A percentile compares a stretch with the other conserved stretches of the same genome.
Conservation (phyloP, 2,888 invertebrate species). For the Coenonympha glycerion region DNA sequence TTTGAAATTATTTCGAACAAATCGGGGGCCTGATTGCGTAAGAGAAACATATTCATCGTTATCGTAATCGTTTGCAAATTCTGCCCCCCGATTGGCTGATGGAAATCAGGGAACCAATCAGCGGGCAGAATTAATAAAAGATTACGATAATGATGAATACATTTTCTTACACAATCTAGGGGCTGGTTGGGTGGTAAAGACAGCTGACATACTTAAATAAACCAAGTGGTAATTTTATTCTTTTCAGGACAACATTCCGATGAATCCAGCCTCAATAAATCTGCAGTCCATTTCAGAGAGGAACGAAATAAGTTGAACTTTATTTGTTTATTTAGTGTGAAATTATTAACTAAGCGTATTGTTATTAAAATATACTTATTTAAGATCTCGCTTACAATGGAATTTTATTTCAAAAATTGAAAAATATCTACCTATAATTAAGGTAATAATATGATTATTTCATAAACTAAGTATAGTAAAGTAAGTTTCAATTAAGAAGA, state of each 20-base stretch:
- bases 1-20: too few species aligned
- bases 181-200: too few species aligned
- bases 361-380: neutral
- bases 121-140: too few species aligned
- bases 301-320: slow-evolving; percentile 49
- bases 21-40: too few species aligned
- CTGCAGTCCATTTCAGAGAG: slow-evolving; percentile 57
- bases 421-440: neutral
- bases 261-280: slow-evolving; percentile 46
- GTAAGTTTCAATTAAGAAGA: neutral
- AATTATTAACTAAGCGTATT: neutral
- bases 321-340: neutral
- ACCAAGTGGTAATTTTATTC: neutral
- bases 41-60: too few species aligned
- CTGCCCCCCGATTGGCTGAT: too few species aligned
- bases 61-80: too few species aligned
- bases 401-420: neutral
- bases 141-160: too few species aligned
- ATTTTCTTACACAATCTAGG: too few species aligned
- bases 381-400: neutral
- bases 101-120: too few species aligned
- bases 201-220: neutral
- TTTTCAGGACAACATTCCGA: slow-evolving; percentile 46
- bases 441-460: too few species aligned
- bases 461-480: too few species aligned